A percentile compares a stretch with the other conserved stretches of the same genome.
phyloP scores from a whole-genome alignment of 1,140 invertebrate species.

The Eurytemora carolleeae region DNA sequence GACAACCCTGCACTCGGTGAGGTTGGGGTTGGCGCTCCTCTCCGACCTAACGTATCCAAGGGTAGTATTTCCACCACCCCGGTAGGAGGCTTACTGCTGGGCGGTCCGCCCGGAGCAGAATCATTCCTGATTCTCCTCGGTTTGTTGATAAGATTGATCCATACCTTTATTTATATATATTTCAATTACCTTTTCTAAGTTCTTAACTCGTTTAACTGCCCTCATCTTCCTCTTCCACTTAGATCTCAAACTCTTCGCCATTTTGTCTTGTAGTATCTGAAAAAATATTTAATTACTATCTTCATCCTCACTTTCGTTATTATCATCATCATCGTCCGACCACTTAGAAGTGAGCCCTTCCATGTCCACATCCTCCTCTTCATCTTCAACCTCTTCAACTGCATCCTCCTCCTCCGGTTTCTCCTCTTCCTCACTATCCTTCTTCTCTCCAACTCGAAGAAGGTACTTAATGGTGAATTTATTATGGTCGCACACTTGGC shows the following conservation, averaged over 20 bases:
- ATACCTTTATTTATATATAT: too few species aligned
- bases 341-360: neutral
- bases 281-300: too few species aligned
- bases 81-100: too few species aligned
- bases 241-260: neutral
- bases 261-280: neutral
- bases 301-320: neutral
- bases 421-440: neutral
- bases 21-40: too few species aligned
- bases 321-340: neutral
- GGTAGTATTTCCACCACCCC: too few species aligned
- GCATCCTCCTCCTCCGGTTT: neutral
- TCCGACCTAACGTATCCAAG: too few species aligned
- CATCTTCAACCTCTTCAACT: neutral
- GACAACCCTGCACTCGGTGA: too few species aligned
- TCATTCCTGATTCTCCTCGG: too few species aligned
- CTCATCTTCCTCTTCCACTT: neutral
- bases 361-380: neutral
- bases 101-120: too few species aligned
- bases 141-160: too few species aligned
- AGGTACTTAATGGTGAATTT: neutral
- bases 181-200: neutral
- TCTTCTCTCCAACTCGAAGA: neutral
- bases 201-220: neutral
- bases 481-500: slow-evolving; percentile 53